phyloP scores from a whole-genome alignment of 1,140 invertebrate genomes.

The Microplitis mediator region DNA sequence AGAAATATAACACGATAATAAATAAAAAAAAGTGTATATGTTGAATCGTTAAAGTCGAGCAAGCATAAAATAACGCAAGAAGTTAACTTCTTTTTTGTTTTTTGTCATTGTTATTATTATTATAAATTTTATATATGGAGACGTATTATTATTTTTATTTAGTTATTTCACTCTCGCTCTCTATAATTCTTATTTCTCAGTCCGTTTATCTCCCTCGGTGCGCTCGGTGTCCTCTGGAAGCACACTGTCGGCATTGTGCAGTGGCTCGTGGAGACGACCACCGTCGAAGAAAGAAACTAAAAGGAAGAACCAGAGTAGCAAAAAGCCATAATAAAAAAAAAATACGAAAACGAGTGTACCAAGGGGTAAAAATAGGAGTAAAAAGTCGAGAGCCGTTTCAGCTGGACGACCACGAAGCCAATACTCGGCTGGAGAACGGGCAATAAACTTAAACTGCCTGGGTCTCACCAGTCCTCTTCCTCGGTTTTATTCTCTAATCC shows the following conservation, averaged over 20 bases:
- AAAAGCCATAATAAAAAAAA: too few species aligned
- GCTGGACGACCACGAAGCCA: constrained; percentile 42
- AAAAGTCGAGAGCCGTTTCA: constrained; percentile 34
- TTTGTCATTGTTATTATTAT: neutral
- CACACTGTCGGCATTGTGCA: constrained; percentile 1
- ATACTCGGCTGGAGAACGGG: constrained; percentile 35
- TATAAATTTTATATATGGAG: too few species aligned
- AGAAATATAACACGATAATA: neutral
- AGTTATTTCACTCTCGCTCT: neutral
- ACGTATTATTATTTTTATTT: neutral
- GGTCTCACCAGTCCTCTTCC: neutral
- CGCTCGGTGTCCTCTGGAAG: neutral
- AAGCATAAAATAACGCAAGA: neutral
- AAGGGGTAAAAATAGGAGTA: neutral
- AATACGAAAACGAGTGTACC: neutral
- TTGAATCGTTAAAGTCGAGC: neutral
- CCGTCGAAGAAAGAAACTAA: neutral
- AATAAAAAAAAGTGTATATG: neutral
- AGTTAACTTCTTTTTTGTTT: neutral
- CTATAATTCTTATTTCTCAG: neutral
- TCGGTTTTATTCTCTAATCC: constrained; percentile 19
- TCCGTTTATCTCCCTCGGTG: constrained; percentile 5
- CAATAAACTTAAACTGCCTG: constrained; percentile 43
- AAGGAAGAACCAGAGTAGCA: too few species aligned
- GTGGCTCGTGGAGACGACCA: neutral